Evolutionary conservation across 2,113 vertebrate species (phyloP).

Genomic region (Pampusana beccarii): DNA sequence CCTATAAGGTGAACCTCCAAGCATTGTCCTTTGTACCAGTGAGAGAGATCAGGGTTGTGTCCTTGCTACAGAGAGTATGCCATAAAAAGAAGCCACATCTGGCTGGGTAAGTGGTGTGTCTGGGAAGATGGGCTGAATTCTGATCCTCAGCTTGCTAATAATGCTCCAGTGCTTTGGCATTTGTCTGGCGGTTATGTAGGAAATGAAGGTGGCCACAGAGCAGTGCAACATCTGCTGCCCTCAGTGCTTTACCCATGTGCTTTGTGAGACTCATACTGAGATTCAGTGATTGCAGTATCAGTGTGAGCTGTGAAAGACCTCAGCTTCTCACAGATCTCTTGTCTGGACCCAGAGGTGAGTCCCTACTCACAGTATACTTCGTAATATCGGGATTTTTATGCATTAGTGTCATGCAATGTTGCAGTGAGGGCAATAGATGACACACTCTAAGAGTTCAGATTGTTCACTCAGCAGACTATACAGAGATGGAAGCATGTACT

Average conservation of each 20-base stretch:
- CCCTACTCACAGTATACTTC: background rate
- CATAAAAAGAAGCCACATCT: accelerated
- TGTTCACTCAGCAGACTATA: background rate
- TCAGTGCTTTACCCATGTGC: background rate
- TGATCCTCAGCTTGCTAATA: background rate
- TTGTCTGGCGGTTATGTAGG: background rate
- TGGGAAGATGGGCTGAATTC: background rate
- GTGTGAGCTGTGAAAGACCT: background rate
- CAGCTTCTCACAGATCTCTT: background rate
- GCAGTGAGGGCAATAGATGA: background rate
- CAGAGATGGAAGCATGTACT: background rate
- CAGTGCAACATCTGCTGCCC: background rate
- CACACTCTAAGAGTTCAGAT: background rate
- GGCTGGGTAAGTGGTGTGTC: background rate
- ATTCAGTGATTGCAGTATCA: background rate
- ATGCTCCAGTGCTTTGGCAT: background rate
- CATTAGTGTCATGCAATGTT: background rate
- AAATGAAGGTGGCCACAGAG: background rate
- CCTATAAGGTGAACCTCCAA: background rate
- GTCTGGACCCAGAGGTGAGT: background rate
- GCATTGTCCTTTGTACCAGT: background rate
- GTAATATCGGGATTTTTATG: background rate
- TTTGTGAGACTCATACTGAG: background rate
- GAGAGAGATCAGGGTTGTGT: background rate
- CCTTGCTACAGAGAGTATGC: accelerated